Evolutionary conservation across 2,113 vertebrate genomes (phyloP), one percentile per base, ranked within the genome.

Genomic region (Ondatra zibethicus): DNA sequence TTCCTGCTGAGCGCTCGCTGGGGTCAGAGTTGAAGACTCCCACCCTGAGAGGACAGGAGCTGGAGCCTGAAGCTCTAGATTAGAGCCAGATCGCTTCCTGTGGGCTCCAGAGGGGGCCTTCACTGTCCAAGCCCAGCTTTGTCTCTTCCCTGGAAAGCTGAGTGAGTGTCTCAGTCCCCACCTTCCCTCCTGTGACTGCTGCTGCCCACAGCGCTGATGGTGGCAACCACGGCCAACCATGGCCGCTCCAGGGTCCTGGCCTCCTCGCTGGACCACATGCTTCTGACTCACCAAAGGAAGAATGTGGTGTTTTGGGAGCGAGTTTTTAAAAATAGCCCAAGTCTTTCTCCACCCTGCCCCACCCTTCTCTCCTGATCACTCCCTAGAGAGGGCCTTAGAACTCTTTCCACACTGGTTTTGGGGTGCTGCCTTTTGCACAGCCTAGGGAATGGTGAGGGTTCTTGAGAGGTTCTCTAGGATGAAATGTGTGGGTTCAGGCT

Each of bases 311-410:
- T 97, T 97, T 80, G 47, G 93, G 97, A 97, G 47, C 0, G 25
- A 96, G 91, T 65, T 94, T 95, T 93, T 97, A 96, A 94, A 95
- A 95, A 89, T 88, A 94, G 89, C 92, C 61, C 45, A 50, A 93
- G 58, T 76, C 73, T 92, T 85, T 47, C 68, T 61, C 72, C 0
- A 0, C 61, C 65, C 93, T 16, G 50, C 88, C 78, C 72, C 65
- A 31, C 92, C 89, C 75, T 86, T 45, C 77, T n/a, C 45, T 47
- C 39, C 78, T 52, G 82, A 52, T 14, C 80, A 29, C 70, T 8
- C 21, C 58, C 91, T 96, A 95, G 95, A 85, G 0, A 7, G 25
- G 55, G 92, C 88, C 88, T 75, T 39, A 68, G 88, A 55, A 82
- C 27, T 86, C 94, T 50, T 92, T 85, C 95, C 78, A 90, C 76